A percentile compares a stretch with the other conserved stretches of the same genome.
These are phyloP conservation scores for Leucopsar rothschildi DNA, from an alignment of 2,113 vertebrate genomes.

Conservation along the genomic window DNA sequence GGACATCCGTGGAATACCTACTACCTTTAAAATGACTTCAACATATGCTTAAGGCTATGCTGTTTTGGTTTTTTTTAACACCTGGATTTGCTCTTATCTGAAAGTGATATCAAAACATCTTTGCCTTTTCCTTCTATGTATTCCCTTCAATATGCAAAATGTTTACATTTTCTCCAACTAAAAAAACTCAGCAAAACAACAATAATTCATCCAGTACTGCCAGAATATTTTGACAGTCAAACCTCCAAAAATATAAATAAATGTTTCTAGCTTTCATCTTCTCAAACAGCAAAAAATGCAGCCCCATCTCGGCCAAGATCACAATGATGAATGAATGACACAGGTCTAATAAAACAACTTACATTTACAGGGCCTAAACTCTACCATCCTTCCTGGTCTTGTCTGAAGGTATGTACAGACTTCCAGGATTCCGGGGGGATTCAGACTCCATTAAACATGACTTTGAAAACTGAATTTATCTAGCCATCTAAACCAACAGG, in stretches of 20 bases:
- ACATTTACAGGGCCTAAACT: neutral
- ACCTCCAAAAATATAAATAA: neutral
- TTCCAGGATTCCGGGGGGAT: neutral
- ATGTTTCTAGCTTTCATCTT: neutral
- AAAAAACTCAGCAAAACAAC: neutral
- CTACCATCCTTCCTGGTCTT: neutral
- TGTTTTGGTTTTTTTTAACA: neutral
- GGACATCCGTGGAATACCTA: neutral
- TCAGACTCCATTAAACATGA: neutral
- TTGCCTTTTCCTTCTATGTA: neutral
- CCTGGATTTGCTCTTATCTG: neutral
- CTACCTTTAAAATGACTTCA: neutral
- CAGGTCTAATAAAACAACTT: neutral
- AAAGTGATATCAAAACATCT: neutral
- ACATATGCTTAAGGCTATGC: neutral
- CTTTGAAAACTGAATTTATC: neutral
- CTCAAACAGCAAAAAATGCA: neutral
- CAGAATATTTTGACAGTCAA: neutral
- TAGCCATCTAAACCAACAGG: neutral
- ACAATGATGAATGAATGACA: neutral
- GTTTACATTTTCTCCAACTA: neutral
- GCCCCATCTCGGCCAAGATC: rapidly evolving
- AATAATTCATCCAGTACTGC: neutral
- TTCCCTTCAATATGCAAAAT: neutral
- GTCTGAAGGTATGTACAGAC: neutral